Evolutionary conservation across 2,888 invertebrate species (phyloP).

Genomic region (Pterostichus niger): DNA sequence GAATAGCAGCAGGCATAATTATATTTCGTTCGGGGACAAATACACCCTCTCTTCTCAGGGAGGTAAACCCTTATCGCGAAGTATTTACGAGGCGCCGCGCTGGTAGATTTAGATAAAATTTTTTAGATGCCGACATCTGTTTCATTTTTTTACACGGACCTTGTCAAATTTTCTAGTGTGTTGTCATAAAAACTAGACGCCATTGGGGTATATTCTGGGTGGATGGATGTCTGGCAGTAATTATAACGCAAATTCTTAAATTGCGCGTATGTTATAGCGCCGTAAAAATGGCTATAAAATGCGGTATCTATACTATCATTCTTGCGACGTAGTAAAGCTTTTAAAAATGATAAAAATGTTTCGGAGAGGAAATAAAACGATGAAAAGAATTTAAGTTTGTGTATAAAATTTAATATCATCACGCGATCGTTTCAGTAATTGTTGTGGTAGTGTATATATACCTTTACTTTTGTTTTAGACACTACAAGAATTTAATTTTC

Average conservation of each 20-base stretch:
- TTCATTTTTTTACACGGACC: neutral
- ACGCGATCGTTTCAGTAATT: slow-evolving; percentile 46
- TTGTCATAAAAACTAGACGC: slow-evolving; percentile 8
- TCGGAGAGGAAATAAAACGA: slow-evolving; percentile 45
- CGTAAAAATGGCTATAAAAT: slow-evolving; percentile 28
- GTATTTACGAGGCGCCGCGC: slow-evolving; percentile 13
- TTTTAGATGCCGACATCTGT: slow-evolving; percentile 20
- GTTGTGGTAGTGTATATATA: slow-evolving; percentile 3
- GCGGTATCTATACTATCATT: slow-evolving; percentile 36
- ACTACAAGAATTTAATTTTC: slow-evolving; percentile 9
- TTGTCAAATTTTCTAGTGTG: slow-evolving; percentile 3
- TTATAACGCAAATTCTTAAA: slow-evolving; percentile 43
- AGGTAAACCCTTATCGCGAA: neutral
- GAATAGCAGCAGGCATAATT: slow-evolving; percentile 18
- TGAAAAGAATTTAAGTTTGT: slow-evolving; percentile 47
- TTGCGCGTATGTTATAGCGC: slow-evolving; percentile 30
- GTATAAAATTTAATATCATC: slow-evolving; percentile 43
- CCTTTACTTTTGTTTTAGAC: neutral
- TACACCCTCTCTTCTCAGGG: slow-evolving; percentile 1
- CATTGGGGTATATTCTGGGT: neutral
- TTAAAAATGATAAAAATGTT: slow-evolving; percentile 53
- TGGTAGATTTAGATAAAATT: slow-evolving; percentile 6
- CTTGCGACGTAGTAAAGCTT: slow-evolving; percentile 8
- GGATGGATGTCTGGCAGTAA: slow-evolving; percentile 15
- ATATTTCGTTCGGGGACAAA: slow-evolving; percentile 24